phyloP scores from a whole-genome alignment of 2,797 vertebrate genomes.

The Argya squamiceps region DNA sequence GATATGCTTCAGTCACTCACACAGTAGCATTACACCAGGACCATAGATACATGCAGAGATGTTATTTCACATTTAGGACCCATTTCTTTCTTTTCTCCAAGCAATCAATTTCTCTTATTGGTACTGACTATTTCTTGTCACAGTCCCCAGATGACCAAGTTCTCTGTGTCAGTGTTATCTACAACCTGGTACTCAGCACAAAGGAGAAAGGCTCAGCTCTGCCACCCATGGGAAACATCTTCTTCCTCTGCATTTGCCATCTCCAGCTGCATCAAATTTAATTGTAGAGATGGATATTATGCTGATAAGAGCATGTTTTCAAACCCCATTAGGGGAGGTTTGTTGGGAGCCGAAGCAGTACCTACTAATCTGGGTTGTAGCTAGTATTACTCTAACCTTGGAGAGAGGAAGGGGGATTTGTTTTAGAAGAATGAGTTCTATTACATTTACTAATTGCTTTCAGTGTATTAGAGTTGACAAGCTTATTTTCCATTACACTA shows the following conservation, averaged over 20 bases:
- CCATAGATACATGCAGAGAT: neutral
- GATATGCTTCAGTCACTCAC: neutral
- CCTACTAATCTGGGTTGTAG: neutral
- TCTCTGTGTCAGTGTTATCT: neutral
- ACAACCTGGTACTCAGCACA: rapidly evolving
- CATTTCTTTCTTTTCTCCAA: neutral
- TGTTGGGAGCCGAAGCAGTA: neutral
- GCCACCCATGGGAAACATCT: neutral
- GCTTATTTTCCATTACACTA: neutral
- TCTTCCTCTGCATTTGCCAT: neutral
- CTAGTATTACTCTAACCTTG: neutral
- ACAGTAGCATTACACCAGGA: neutral
- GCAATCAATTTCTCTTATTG: neutral
- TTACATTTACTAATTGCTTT: neutral
- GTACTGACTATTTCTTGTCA: neutral
- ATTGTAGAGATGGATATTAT: neutral
- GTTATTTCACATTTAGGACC: neutral
- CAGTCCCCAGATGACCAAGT: neutral
- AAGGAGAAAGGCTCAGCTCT: neutral
- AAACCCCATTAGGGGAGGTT: neutral
- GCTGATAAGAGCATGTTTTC: neutral
- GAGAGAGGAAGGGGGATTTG: neutral
- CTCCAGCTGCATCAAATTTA: neutral
- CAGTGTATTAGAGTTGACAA: neutral
- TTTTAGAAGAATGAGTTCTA: neutral